Percentiles rank a stretch among this genome's conserved stretches.
Conservation (phyloP, 1,140 invertebrate genomes). For the Drosophila setifemur region DNA sequence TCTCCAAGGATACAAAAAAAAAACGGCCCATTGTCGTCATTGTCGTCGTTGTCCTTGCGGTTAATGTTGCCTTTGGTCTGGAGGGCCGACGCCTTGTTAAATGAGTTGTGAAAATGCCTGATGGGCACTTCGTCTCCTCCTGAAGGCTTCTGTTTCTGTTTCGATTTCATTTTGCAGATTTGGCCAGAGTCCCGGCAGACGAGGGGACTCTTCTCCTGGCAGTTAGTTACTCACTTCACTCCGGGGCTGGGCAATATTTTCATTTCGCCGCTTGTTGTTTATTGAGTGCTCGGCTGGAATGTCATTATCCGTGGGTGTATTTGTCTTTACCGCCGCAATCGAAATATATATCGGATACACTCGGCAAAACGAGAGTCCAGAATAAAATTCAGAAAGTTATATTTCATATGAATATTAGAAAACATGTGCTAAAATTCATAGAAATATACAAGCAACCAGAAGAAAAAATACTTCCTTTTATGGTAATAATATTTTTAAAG, state of each 20-base stretch:
- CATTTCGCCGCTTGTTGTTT: background rate
- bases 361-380: too few relatives aligned
- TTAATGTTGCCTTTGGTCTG: conserved; percentile 23
- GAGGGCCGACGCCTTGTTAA: conserved; percentile 56
- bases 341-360: background rate
- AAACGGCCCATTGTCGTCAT: conserved; percentile 39
- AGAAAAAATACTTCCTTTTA: too few relatives aligned
- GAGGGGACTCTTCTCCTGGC: too few relatives aligned
- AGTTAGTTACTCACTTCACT: too few relatives aligned
- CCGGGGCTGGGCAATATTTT: background rate
- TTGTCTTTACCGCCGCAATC: background rate
- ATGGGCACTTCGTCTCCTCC: conserved; percentile 48
- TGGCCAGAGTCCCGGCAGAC: too few relatives aligned
- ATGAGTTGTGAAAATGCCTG: conserved; percentile 73
- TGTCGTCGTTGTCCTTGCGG: conserved; percentile 19
- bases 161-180: too few relatives aligned
- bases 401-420: too few relatives aligned
- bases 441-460: too few relatives aligned
- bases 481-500: too few relatives aligned
- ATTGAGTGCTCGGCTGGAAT: conserved; percentile 13
- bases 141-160: background rate
- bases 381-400: too few relatives aligned
- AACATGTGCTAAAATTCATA: too few relatives aligned
- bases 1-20: background rate
- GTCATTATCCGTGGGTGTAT: conserved; percentile 2